Conservation (phyloP, 2,888 invertebrate species). For the Andrena hattorfiana region DNA sequence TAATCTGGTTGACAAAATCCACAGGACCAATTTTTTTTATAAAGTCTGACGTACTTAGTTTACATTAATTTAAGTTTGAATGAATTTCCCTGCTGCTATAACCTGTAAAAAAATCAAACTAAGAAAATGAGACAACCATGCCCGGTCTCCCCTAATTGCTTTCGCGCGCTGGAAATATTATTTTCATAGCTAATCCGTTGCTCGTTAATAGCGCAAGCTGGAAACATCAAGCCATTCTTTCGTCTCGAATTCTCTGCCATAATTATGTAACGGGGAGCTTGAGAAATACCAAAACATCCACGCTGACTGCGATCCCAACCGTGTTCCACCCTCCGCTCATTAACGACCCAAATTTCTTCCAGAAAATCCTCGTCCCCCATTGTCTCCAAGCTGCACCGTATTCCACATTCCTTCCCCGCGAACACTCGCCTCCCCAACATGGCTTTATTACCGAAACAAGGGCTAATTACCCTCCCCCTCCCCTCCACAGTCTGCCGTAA, state of each 20-base stretch:
- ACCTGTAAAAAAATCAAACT: too few species aligned
- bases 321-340: conserved; percentile 5
- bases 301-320: not conserved
- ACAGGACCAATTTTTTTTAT: too few species aligned
- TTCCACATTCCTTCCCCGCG: not conserved
- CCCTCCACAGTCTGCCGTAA: not conserved
- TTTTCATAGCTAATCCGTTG: not conserved
- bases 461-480: not conserved
- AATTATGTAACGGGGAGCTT: not conserved
- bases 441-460: conserved; percentile 8
- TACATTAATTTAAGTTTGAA: too few species aligned
- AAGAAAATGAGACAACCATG: too few species aligned
- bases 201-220: not conserved
- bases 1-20: too few species aligned
- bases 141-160: too few species aligned
- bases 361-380: not conserved
- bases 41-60: too few species aligned
- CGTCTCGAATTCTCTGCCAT: not conserved
- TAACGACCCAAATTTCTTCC: not conserved
- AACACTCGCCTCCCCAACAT: not conserved
- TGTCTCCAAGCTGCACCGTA: not conserved
- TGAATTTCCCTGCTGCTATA: too few species aligned
- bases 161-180: not conserved
- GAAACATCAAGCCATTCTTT: not conserved
- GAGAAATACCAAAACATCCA: too few species aligned